A percentile compares a stretch with the other conserved stretches of the same genome.
phyloP scores from a whole-genome alignment of 2,797 vertebrate genomes.

The Ptychobarbus kaznakovi region DNA sequence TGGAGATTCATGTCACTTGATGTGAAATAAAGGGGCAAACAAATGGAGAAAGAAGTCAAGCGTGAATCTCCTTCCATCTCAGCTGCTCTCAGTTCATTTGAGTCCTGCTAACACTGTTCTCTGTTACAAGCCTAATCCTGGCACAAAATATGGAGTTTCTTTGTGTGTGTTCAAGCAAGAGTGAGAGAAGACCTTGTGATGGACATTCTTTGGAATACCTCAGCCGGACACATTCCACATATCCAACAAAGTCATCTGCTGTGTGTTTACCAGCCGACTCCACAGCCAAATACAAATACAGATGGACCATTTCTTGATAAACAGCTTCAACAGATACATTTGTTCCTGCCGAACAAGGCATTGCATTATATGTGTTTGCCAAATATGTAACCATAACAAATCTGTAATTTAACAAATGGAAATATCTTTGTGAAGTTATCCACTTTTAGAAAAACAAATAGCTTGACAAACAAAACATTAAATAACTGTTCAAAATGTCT shows the following conservation, averaged over 20 bases:
- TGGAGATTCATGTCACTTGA: conserved; percentile 30
- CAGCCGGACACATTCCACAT: conserved; percentile 9
- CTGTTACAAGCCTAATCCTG: conserved; percentile 13
- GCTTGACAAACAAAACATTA: conserved; percentile 64
- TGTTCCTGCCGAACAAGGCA: neutral
- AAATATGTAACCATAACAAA: neutral
- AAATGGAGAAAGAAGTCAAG: conserved; percentile 20
- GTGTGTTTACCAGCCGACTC: conserved; percentile 34
- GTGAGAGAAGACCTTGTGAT: conserved; percentile 39
- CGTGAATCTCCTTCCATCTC: conserved; percentile 38
- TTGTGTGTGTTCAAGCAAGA: conserved; percentile 14
- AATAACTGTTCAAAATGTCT: conserved; percentile 55
- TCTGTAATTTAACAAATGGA: neutral
- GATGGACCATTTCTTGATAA: conserved; percentile 16
- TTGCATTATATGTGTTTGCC: neutral
- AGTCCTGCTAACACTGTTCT: conserved; percentile 13
- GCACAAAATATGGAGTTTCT: conserved; percentile 41
- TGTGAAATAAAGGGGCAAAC: conserved; percentile 36
- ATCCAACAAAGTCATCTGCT: conserved; percentile 4
- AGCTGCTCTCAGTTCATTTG: conserved; percentile 38
- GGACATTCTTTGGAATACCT: conserved; percentile 17
- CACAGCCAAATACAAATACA: neutral
- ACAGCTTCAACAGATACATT: neutral
- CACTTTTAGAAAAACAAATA: conserved; percentile 41
- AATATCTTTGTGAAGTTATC: neutral